phyloP scores from a whole-genome alignment of 1,140 invertebrate genomes.

The Wasmannia auropunctata region DNA sequence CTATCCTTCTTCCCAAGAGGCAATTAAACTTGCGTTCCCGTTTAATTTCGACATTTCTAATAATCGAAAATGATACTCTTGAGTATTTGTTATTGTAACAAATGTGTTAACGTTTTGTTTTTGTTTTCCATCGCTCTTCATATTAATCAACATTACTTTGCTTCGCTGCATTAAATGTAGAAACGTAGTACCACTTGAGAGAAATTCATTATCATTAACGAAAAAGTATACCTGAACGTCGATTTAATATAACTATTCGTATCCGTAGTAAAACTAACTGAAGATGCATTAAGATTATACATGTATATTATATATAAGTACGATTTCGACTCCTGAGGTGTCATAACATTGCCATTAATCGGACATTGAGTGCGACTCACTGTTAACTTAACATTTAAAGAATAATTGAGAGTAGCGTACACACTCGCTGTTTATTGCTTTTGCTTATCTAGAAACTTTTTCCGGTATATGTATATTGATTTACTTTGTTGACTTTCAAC shows the following conservation, averaged over 20 bases:
- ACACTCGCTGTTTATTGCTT: slow-evolving; percentile 69
- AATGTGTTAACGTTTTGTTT: slow-evolving; percentile 31
- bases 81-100: slow-evolving; percentile 56
- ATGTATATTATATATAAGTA: slow-evolving; percentile 65
- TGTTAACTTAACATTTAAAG: slow-evolving; percentile 19
- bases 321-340: slow-evolving; percentile 85
- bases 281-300: slow-evolving; percentile 8
- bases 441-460: slow-evolving; percentile 75
- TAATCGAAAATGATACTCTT: slow-evolving; percentile 7
- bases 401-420: slow-evolving; percentile 37
- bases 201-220: slow-evolving; percentile 59
- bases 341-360: slow-evolving; percentile 71
- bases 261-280: slow-evolving; percentile 36
- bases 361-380: slow-evolving; percentile 31
- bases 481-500: slow-evolving; percentile 7
- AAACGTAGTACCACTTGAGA: neutral
- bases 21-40: slow-evolving; percentile 69
- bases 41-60: slow-evolving; percentile 50
- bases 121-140: slow-evolving; percentile 27
- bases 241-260: slow-evolving; percentile 27
- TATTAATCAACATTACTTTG: slow-evolving; percentile 41
- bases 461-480: slow-evolving; percentile 41
- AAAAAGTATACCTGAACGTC: slow-evolving; percentile 26
- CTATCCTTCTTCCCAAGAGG: slow-evolving; percentile 66
- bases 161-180: slow-evolving; percentile 37